Evolutionary conservation across 2,888 invertebrate species (phyloP), one percentile per base, ranked within the genome.

Genomic region (Brenthis daphne): DNA sequence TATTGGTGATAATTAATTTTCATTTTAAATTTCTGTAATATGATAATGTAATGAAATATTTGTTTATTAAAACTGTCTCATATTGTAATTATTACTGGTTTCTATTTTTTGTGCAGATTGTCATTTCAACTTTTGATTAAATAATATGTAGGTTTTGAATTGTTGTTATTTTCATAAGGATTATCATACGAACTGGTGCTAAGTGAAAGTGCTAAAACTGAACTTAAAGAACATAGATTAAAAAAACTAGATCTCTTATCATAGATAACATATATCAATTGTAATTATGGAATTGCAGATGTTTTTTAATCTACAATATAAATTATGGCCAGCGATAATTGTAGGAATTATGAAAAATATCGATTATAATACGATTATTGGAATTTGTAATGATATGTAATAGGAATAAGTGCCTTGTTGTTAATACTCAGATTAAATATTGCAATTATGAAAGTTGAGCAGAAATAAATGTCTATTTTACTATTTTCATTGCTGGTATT

Each of bases 401-500:
- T 64, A 65, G 60, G 56, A 80, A 76, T 80, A 84, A 83, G 87
- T 85, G 87, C 86, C 87, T 89, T 88, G 87, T 89, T 86, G 83
- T 89, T 84, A 86, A 90, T 91, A 91, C 90, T 91, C 90, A 88
- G 80, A 81, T 78, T 76, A 86, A 83, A 84, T 84, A 85, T 87
- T 88, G 85, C 88, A 87, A 86, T 85, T 89, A 86, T 84, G 85
- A 83, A 85, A 85, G 88, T 89, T 89, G 82, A 87, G 82, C 86
- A 82, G 84, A 86, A 90, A 90, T 92, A 91, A 88, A 92, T 90
- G 86, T 91, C 86, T 92, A 92, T 92, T 92, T 92, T 92, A 91
- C 91, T 92, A 92, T 92, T 92, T 92, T 92, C 92, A 92, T 87
- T 89, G 82, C 75, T 91, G 61, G 90, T 92, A 79, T 92, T 84